Conservation (phyloP, 2,797 vertebrate genomes). For the Linurgus olivaceus region DNA sequence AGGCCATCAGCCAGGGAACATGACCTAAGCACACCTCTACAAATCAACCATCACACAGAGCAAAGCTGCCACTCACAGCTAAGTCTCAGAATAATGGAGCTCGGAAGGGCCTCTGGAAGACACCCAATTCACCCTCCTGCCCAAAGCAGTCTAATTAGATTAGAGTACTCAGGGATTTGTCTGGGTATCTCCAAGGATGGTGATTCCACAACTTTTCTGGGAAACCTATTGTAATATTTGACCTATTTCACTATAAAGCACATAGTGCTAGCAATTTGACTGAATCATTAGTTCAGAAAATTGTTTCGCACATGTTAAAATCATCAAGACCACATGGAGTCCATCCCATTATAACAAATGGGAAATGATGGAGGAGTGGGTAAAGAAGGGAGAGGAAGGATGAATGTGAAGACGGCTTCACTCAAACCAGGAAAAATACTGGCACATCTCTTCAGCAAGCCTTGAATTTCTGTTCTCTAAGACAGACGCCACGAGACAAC, state of each 20-base stretch:
- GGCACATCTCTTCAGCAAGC: not conserved
- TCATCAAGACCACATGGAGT: not conserved
- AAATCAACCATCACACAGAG: not conserved
- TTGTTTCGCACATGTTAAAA: not conserved
- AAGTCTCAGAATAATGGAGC: not conserved
- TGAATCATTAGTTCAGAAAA: not conserved
- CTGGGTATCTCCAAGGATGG: not conserved
- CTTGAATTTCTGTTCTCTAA: not conserved
- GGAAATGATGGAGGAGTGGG: not conserved
- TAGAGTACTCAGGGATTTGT: not conserved
- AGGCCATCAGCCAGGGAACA: not conserved
- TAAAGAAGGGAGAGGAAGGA: not conserved
- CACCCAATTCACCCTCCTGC: not conserved
- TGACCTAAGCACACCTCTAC: not conserved
- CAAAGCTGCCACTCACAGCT: not conserved
- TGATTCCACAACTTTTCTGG: not conserved
- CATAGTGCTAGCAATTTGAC: not conserved
- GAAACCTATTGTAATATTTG: not conserved
- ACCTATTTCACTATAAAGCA: not conserved
- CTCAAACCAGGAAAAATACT: not conserved
- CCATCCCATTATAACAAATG: not conserved
- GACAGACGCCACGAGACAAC: accelerated
- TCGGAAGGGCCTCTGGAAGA: not conserved
- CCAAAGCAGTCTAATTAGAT: not conserved
- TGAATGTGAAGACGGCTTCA: not conserved